Evolutionary conservation across 1,140 invertebrate genomes (phyloP).

Genomic region (Mamestra configurata): DNA sequence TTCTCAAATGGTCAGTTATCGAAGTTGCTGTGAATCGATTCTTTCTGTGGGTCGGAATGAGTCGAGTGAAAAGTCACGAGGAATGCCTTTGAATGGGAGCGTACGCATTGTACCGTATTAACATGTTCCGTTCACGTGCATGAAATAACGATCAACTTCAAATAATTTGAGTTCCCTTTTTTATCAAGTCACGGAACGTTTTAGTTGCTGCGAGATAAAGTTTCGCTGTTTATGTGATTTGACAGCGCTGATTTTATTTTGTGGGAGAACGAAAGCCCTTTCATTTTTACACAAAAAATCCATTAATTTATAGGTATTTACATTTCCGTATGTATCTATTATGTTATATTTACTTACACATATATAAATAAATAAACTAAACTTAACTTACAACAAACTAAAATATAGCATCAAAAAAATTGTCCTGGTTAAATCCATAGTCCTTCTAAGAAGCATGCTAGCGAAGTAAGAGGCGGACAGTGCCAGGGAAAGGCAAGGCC

Average conservation of each 20-base stretch:
- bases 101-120: slow-evolving; percentile 49
- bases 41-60: slow-evolving; percentile 15
- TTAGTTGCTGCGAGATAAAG: neutral
- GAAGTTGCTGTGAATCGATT: slow-evolving; percentile 40
- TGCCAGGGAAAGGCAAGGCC: no score
- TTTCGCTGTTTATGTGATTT: slow-evolving; percentile 31
- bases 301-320: no score
- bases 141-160: slow-evolving; percentile 45
- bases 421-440: no score
- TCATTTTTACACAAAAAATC: neutral
- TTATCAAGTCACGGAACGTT: slow-evolving; percentile 15
- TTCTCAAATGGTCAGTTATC: slow-evolving; percentile 43
- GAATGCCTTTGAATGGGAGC: slow-evolving; percentile 45
- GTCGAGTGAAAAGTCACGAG: slow-evolving; percentile 29
- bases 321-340: no score
- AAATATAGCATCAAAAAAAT: no score
- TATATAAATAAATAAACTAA: no score
- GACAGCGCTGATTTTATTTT: slow-evolving; percentile 26
- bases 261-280: neutral
- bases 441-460: no score
- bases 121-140: slow-evolving; percentile 44
- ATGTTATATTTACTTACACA: no score
- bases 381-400: no score
- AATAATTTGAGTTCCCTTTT: slow-evolving; percentile 44
- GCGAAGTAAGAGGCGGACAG: no score